phyloP scores from a whole-genome alignment of 2,888 invertebrate species.

The Pammene fasciana region DNA sequence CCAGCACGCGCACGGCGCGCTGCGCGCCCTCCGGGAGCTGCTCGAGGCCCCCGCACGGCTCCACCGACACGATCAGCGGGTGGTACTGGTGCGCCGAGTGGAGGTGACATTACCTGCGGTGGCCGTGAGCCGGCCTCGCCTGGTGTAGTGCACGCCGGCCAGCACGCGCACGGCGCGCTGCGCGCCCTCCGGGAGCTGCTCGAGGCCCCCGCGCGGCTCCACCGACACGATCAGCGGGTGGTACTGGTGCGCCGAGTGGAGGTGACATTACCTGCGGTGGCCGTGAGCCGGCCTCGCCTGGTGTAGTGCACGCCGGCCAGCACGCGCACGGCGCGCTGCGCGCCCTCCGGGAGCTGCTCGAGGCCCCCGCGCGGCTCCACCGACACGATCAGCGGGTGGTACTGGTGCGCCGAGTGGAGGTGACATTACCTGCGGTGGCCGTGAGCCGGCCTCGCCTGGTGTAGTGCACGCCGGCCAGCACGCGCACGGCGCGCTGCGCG shows the following conservation, averaged over 20 bases:
- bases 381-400: constrained; percentile 95
- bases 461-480: constrained; percentile 91
- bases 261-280: constrained; percentile 69
- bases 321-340: constrained; percentile 82
- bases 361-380: constrained; percentile 93
- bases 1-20: constrained; percentile 85
- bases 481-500: constrained; percentile 79
- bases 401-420: constrained; percentile 92
- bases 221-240: constrained; percentile 95
- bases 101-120: constrained; percentile 78
- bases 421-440: constrained; percentile 55
- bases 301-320: constrained; percentile 92
- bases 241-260: constrained; percentile 92
- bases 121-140: constrained; percentile 5
- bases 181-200: constrained; percentile 89
- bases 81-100: constrained; percentile 93
- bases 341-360: constrained; percentile 90
- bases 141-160: constrained; percentile 91
- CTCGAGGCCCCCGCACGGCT: constrained; percentile 93
- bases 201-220: constrained; percentile 92
- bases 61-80: constrained; percentile 94
- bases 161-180: constrained; percentile 85
- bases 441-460: constrained; percentile 68
- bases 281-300: constrained; percentile 45
- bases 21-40: constrained; percentile 87